Evolutionary conservation across 2,113 vertebrate genomes (phyloP), one percentile per base, ranked within the genome.

Genomic region (Nipponia nippon): DNA sequence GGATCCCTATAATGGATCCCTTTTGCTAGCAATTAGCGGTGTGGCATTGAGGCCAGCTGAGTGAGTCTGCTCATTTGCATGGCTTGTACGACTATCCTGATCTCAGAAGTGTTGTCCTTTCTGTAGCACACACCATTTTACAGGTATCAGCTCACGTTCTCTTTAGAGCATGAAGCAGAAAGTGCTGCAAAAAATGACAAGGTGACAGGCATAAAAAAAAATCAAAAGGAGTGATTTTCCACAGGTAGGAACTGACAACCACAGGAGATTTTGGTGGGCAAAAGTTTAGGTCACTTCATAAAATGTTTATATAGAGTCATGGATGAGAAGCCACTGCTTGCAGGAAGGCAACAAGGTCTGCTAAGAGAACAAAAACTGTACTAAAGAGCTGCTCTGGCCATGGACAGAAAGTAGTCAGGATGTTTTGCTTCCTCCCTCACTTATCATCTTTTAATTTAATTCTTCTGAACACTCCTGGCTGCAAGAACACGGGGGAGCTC

Each of bases 141-240:
- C 36, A 32, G n/a, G 40, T 11, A 62, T 42, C 7, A 56, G 27
- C 21, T 49, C 26, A 58, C 0, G 0, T 30, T 34, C 50, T 52
- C 50, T 71, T 71, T 30, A 47, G 11, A 65, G 55, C 22, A 56
- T 13, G 21, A 70, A 77, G 22, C 36, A 77, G 49, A 65, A 70
- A 27, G 19, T 5, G 4, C 20, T 72, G 21, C 21, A 72, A 66
- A 77, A 79, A 36, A 4, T 16, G 18, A 4, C n/a, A 63, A 27
- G 30, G 25, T 29, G 12, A 18, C 27, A 59, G 7, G 19, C 27
- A 53, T 25, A 52, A 29, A 46, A 62, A 84, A 32, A 1, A 11
- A 38, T 8, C 5, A 18, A 30, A 62, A 13, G 1, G 7, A 76
- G 2, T 0, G 0, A 14, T 63, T 63, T 83, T 67, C 42, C 32